Evolutionary conservation across 2,797 vertebrate genomes (phyloP).

Genomic region (Acestrorhynchus altus): DNA sequence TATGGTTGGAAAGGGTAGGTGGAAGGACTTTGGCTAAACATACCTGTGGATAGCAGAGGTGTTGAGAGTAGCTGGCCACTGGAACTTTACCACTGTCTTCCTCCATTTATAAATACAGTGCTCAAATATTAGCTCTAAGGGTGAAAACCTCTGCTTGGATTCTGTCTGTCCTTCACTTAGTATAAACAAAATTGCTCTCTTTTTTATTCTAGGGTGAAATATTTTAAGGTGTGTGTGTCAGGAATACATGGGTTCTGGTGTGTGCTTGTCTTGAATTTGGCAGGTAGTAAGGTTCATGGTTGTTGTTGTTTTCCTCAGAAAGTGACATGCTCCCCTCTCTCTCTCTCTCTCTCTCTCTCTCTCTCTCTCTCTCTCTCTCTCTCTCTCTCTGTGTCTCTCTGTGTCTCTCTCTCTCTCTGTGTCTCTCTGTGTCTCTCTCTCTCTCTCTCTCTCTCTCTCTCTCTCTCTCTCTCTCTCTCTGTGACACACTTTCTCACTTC

Average conservation of each 20-base stretch:
- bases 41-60: slow-evolving; percentile 18
- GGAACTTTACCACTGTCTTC: slow-evolving; percentile 51
- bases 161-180: slow-evolving; percentile 18
- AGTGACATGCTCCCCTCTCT: background rate
- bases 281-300: background rate
- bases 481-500: slow-evolving; percentile 10
- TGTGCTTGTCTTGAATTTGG: slow-evolving; percentile 4
- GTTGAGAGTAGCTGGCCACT: slow-evolving; percentile 57
- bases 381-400: background rate
- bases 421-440: background rate
- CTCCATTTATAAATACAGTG: slow-evolving; percentile 70
- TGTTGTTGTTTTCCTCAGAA: background rate
- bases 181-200: background rate
- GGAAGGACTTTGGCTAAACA: slow-evolving; percentile 27
- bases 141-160: slow-evolving; percentile 46
- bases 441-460: background rate
- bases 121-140: slow-evolving; percentile 73
- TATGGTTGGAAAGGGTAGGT: slow-evolving; percentile 1
- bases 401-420: background rate
- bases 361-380: background rate
- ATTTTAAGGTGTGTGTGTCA: slow-evolving; percentile 40
- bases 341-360: background rate
- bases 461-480: background rate
- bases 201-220: background rate
- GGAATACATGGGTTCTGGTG: slow-evolving; percentile 10